Conservation (phyloP, 2,797 vertebrate species). For the Falco peregrinus region DNA sequence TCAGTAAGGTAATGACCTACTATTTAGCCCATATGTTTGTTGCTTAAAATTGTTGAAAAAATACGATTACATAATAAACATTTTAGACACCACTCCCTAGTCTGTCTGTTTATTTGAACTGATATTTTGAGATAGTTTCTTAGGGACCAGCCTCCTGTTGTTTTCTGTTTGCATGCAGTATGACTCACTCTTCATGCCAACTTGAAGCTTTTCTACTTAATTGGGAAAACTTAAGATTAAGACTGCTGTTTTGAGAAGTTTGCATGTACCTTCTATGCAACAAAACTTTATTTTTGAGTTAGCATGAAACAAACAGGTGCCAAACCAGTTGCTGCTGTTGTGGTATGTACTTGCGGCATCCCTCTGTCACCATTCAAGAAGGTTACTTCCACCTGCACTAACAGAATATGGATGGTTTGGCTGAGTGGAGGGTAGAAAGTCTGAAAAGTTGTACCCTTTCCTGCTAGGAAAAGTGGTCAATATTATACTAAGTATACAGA, state of each 20-base stretch:
- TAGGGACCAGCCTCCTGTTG: slow-evolving; percentile 45
- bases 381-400: neutral
- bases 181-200: slow-evolving; percentile 41
- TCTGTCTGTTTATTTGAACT: slow-evolving; percentile 32
- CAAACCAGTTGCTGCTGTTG: neutral
- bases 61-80: slow-evolving; percentile 17
- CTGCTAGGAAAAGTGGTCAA: neutral
- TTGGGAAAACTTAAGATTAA: slow-evolving; percentile 2
- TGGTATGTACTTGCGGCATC: neutral
- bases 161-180: slow-evolving; percentile 31
- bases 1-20: slow-evolving; percentile 3
- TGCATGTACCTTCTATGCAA: neutral
- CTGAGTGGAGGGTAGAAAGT: neutral
- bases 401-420: neutral
- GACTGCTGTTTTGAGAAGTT: neutral
- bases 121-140: slow-evolving; percentile 58
- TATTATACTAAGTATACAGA: neutral
- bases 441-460: neutral
- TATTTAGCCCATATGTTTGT: slow-evolving; percentile 8
- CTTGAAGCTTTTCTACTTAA: neutral
- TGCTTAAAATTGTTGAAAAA: slow-evolving; percentile 36
- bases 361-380: neutral
- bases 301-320: neutral
- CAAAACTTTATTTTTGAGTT: neutral
- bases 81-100: slow-evolving; percentile 3